phyloP scores from a whole-genome alignment of 2,113 vertebrate genomes.

The Melospiza georgiana region DNA sequence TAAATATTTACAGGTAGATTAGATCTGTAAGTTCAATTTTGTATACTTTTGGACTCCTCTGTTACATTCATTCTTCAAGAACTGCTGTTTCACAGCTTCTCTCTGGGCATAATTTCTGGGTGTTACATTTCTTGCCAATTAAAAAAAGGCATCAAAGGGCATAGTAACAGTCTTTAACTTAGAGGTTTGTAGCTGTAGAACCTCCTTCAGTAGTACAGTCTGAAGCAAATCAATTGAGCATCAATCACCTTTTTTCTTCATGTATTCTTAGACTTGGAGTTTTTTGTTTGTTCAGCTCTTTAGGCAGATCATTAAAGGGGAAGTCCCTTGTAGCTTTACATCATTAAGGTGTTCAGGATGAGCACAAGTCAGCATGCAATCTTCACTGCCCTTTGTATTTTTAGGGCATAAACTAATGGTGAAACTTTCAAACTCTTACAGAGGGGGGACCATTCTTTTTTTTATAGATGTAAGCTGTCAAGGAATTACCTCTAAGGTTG shows the following conservation, averaged over 20 bases:
- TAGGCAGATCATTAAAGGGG: background rate
- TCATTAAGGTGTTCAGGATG: background rate
- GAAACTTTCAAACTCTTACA: background rate
- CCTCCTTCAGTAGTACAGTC: background rate
- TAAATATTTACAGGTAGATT: constrained; percentile 23
- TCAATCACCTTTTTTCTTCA: background rate
- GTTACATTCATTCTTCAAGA: background rate
- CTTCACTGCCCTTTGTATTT: background rate
- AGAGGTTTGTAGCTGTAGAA: background rate
- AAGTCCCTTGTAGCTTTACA: background rate
- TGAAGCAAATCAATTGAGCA: background rate
- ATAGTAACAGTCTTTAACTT: background rate
- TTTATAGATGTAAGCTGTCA: background rate
- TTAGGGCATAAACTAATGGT: background rate
- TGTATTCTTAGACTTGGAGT: background rate
- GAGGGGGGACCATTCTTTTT: background rate
- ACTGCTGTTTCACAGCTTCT: background rate
- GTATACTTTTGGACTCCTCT: background rate
- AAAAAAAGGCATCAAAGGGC: background rate
- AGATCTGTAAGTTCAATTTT: background rate
- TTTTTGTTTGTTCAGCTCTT: background rate
- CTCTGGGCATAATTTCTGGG: background rate
- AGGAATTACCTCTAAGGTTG: background rate
- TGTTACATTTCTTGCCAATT: background rate
- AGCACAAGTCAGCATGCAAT: background rate